These are phyloP conservation scores for Holothuria glaberrima DNA, from an alignment of 35 echinoderm and acorn worm species.

Conservation along the genomic window DNA sequence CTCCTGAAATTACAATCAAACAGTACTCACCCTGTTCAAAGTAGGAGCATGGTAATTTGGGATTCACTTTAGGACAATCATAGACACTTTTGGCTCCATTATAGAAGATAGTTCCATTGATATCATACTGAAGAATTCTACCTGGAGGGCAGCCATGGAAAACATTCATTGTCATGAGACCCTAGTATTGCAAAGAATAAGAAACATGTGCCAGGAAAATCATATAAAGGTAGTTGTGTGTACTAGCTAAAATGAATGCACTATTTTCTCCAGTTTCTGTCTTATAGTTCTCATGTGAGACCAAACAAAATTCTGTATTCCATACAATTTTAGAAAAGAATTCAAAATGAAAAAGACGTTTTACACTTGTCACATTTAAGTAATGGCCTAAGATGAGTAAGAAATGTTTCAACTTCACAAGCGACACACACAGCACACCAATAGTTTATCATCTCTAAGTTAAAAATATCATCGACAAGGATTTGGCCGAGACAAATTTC, in stretches of 20 bases:
- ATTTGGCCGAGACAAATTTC: too few species aligned
- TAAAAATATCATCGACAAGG: too few species aligned
- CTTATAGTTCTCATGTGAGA: too few species aligned
- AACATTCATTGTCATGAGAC: constrained; percentile 36
- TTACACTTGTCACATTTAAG: too few species aligned
- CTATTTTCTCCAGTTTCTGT: too few species aligned
- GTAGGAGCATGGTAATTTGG: background rate
- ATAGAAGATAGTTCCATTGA: constrained; percentile 10
- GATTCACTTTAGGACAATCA: constrained; percentile 31
- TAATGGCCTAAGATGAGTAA: too few species aligned
- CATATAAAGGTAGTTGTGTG: background rate
- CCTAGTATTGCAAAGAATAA: background rate
- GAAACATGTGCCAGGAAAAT: background rate
- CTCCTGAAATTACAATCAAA: background rate
- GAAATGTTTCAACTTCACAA: too few species aligned
- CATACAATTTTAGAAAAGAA: too few species aligned
- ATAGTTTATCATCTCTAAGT: too few species aligned
- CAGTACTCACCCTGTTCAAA: constrained; percentile 43
- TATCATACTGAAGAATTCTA: constrained; percentile 47
- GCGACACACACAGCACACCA: too few species aligned
- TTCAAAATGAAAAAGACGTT: too few species aligned
- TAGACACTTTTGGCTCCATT: constrained; percentile 28
- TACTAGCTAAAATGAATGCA: background rate
- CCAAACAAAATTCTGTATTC: too few species aligned
- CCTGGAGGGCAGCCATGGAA: constrained; percentile 51